Conservation (phyloP, 2,888 invertebrate species). For the Idaea dimidiata region DNA sequence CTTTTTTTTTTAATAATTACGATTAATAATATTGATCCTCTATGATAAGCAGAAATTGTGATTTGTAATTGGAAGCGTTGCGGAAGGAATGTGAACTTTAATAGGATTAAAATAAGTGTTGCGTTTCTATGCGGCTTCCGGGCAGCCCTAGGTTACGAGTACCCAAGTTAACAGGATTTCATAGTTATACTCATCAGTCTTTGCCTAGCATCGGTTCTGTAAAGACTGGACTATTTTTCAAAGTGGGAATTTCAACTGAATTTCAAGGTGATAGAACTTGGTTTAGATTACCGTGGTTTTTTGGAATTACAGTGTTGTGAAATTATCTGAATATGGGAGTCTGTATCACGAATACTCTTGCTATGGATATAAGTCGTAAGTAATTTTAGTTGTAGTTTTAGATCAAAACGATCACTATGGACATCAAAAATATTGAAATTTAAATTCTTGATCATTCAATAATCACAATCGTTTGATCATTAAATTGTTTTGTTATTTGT, state of each 20-base stretch:
- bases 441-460: too few relatives aligned
- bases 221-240: slow-evolving; percentile 18
- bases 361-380: slow-evolving; percentile 75
- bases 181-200: slow-evolving; percentile 35
- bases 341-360: slow-evolving; percentile 63
- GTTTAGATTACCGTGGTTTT: slow-evolving; percentile 22
- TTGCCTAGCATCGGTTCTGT: slow-evolving; percentile 35
- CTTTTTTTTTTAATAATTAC: slow-evolving; percentile 5
- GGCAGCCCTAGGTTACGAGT: slow-evolving; percentile 38
- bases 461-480: too few relatives aligned
- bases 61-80: slow-evolving; percentile 7
- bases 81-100: slow-evolving; percentile 40
- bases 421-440: too few relatives aligned
- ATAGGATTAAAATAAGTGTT: slow-evolving; percentile 49
- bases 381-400: slow-evolving; percentile 20
- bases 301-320: slow-evolving; percentile 22
- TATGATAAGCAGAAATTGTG: background rate
- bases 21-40: slow-evolving; percentile 7
- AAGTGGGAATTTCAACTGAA: slow-evolving; percentile 19
- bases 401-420: too few relatives aligned
- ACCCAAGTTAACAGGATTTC: slow-evolving; percentile 47
- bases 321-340: slow-evolving; percentile 60
- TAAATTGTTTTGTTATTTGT: too few relatives aligned
- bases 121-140: slow-evolving; percentile 55
- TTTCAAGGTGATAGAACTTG: slow-evolving; percentile 17